Percentiles rank a stretch among this genome's conserved stretches.
phyloP scores from a whole-genome alignment of 1,140 invertebrate genomes.

The Sweltsa coloradensis region DNA sequence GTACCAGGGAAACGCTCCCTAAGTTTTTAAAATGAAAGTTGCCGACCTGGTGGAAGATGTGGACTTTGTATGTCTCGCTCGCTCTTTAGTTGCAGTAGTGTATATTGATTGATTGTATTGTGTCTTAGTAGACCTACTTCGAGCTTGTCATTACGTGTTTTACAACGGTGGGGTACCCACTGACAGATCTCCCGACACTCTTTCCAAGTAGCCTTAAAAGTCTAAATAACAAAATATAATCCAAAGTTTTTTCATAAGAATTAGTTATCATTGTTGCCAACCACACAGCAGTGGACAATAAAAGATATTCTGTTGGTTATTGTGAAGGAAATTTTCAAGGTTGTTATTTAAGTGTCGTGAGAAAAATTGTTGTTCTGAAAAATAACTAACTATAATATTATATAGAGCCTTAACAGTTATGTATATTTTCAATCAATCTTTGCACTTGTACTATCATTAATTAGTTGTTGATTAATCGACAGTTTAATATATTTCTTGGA shows the following conservation, averaged over 20 bases:
- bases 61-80: not conserved
- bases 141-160: constrained; percentile 1
- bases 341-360: constrained; percentile 15
- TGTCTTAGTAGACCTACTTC: not conserved
- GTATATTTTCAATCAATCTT: constrained; percentile 11
- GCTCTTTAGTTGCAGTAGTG: not conserved
- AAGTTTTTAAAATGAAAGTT: not conserved
- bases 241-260: constrained; percentile 1
- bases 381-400: constrained; percentile 4
- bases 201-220: constrained; percentile 13
- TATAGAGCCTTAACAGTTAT: constrained; percentile 13
- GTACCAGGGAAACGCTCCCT: not conserved
- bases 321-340: constrained; percentile 15
- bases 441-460: constrained; percentile 1
- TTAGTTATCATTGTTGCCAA: constrained; percentile 13
- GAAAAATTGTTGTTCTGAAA: constrained; percentile 9
- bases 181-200: not conserved
- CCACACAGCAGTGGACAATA: constrained; percentile 16
- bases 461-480: not conserved
- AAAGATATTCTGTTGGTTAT: constrained; percentile 10
- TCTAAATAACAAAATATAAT: constrained; percentile 8
- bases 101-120: not conserved
- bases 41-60: not conserved
- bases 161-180: not conserved
- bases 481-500: not conserved